Evolutionary conservation across 2,113 vertebrate genomes (phyloP).

Genomic region (Cebidichthys violaceus): DNA sequence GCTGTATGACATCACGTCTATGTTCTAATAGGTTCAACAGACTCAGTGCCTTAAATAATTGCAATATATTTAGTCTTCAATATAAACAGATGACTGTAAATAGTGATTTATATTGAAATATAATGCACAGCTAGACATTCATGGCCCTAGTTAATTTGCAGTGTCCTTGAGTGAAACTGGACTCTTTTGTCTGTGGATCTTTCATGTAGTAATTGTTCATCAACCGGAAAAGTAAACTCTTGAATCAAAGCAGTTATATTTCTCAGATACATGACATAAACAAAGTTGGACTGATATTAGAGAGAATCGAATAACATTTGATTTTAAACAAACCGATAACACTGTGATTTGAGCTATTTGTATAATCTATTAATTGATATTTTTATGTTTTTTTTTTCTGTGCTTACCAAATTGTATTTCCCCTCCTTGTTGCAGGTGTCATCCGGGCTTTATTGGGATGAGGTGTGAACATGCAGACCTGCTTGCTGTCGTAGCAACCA

Average conservation of each 20-base stretch:
- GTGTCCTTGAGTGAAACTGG: background rate
- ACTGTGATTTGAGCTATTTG: background rate
- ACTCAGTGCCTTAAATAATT: background rate
- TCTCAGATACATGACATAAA: background rate
- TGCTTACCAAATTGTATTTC: background rate
- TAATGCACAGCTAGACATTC: background rate
- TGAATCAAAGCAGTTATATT: background rate
- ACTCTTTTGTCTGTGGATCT: background rate
- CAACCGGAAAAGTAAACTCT: background rate
- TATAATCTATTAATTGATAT: background rate
- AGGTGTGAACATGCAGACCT: conserved; percentile 96
- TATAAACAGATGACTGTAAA: background rate
- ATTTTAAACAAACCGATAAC: background rate
- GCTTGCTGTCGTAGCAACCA: conserved; percentile 94
- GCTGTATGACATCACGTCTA: background rate
- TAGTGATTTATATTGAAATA: background rate
- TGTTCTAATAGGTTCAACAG: background rate
- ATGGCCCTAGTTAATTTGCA: background rate
- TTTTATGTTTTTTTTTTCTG: background rate
- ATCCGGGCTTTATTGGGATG: conserved; percentile 89
- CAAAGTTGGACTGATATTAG: background rate
- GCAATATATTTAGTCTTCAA: background rate
- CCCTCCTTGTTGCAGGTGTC: conserved; percentile 83
- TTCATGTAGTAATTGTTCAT: background rate
- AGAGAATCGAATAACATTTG: background rate